These are phyloP conservation scores for Bombus difficillimus DNA, from an alignment of 1,140 invertebrate species.

Conservation along the genomic window DNA sequence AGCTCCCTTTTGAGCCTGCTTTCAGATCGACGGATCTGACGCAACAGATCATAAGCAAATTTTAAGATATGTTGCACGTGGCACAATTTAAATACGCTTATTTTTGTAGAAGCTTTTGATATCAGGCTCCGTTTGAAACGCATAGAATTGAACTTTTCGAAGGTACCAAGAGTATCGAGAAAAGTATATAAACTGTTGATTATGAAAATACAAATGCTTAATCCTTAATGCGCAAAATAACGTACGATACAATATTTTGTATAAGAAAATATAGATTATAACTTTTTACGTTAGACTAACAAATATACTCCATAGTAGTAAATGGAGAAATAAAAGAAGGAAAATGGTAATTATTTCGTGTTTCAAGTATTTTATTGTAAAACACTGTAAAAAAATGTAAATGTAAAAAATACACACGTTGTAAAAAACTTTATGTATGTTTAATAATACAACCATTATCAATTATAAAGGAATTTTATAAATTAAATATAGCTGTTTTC, in stretches of 20 bases:
- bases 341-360: background rate
- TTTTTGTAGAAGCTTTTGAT: background rate
- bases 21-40: slow-evolving; percentile 54
- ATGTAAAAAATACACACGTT: slow-evolving; percentile 14
- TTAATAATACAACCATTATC: slow-evolving; percentile 36
- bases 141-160: background rate
- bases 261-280: background rate
- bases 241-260: background rate
- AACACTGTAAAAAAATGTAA: slow-evolving; percentile 51
- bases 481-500: slow-evolving; percentile 58
- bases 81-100: background rate
- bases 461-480: slow-evolving; percentile 22
- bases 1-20: slow-evolving; percentile 52
- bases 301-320: background rate
- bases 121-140: background rate
- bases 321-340: background rate
- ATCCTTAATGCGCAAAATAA: background rate
- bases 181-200: background rate
- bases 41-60: slow-evolving; percentile 46
- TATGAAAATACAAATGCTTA: background rate
- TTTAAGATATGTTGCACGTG: slow-evolving; percentile 11
- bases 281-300: background rate
- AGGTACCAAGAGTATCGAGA: background rate
- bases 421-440: slow-evolving; percentile 6
- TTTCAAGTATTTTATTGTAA: slow-evolving; percentile 53